Conservation (phyloP, 2,797 vertebrate species). For the Macrochelys suwanniensis region DNA sequence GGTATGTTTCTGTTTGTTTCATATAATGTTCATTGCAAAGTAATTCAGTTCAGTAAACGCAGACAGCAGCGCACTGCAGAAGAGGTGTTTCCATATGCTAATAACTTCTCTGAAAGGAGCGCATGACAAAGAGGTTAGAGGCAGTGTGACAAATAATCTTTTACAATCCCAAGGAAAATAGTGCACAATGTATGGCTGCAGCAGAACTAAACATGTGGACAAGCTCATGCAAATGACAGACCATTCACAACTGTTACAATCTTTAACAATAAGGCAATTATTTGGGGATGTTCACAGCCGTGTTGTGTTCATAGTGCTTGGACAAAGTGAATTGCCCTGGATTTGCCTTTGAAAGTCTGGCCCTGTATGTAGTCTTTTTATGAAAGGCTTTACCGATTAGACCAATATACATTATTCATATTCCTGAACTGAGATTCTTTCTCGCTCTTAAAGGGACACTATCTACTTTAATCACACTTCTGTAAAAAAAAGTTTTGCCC, state of each 20-base stretch:
- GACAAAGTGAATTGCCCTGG: neutral
- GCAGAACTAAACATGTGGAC: neutral
- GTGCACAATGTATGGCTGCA: neutral
- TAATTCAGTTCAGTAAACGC: neutral
- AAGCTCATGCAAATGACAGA: neutral
- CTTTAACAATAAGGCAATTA: neutral
- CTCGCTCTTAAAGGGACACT: neutral
- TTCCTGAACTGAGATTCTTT: neutral
- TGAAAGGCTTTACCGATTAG: neutral
- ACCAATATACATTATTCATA: neutral
- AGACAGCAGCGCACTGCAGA: neutral
- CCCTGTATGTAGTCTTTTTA: neutral
- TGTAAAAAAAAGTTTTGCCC: neutral
- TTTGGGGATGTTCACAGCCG: neutral
- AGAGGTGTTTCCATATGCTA: conserved; percentile 9
- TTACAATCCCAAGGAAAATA: neutral
- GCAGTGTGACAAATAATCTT: neutral
- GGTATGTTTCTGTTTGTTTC: conserved; percentile 15
- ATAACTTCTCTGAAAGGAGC: neutral
- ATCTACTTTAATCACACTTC: neutral
- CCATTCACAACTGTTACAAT: neutral
- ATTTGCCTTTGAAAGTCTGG: neutral
- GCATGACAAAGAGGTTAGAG: neutral
- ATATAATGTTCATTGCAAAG: neutral
- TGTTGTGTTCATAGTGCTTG: neutral